Evolutionary conservation across 2,797 vertebrate species (phyloP), one percentile per base, ranked within the genome.

Genomic region (Poeciliopsis presidionis): DNA sequence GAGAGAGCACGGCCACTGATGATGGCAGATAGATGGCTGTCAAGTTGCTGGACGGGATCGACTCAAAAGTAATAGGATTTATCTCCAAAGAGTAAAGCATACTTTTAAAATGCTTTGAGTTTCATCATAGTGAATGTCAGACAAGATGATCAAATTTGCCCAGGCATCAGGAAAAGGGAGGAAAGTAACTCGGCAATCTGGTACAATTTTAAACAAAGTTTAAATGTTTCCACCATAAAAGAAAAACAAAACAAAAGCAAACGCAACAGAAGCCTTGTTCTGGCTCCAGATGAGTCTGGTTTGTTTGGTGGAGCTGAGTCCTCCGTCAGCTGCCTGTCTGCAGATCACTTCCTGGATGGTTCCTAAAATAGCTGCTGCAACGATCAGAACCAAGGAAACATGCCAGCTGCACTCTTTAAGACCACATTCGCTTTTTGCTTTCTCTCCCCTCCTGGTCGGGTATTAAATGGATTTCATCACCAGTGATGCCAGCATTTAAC

Each of bases 261-360:
- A 73, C 4, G 1, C 22, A 55, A 18, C 69, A 80, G 59, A 59
- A 45, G 20, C 41, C 53, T 71, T 87, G 80, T 83, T 88, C 83
- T 83, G 70, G 75, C 81, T 71, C 5, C 18, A 41, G 85, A 85
- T 75, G 84, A 81, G 76, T 74, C 76, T 82, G 84, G 67, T 55
- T 69, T 63, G 80, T 86, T 90, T 76, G 76, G 85, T 84, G 81
- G 82, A 78, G 75, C 81, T 81, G 80, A 91, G 72, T 74, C 43
- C 84, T 87, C 84, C 18, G 83, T 91, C 84, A 88, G 84, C 81
- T 83, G 87, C 85, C 88, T 67, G 86, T 84, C 91, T 90, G 86
- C 87, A 92, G 84, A 93, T 93, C 91, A 93, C 92, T 95, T 95
- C 93, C 94, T 95, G 93, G 92, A 94, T 90, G 80, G 76, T 77